Evolutionary conservation across 2,797 vertebrate species (phyloP).

Genomic region (Chromis chromis): DNA sequence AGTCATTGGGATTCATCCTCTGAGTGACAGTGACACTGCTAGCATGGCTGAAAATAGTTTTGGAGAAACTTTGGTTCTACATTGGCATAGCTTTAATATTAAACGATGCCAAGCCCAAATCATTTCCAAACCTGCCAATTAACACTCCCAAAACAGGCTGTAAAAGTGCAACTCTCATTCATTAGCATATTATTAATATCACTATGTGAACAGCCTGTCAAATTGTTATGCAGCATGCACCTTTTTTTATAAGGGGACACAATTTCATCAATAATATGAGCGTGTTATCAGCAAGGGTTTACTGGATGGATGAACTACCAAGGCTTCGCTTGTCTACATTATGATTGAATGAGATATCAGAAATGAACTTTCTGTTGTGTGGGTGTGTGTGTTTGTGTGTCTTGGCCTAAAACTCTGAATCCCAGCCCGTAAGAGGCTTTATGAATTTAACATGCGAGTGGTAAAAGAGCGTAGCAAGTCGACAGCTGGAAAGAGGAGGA

Average conservation of each 20-base stretch:
- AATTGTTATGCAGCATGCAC: slow-evolving; percentile 35
- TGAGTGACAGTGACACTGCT: background rate
- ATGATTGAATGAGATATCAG: slow-evolving; percentile 70
- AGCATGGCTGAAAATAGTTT: background rate
- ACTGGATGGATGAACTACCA: slow-evolving; percentile 61
- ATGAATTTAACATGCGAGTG: slow-evolving; percentile 74
- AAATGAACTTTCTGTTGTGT: slow-evolving; percentile 45
- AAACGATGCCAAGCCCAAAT: background rate
- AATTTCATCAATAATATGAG: slow-evolving; percentile 55
- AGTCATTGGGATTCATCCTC: background rate
- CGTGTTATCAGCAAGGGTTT: slow-evolving; percentile 50
- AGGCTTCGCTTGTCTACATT: slow-evolving; percentile 53
- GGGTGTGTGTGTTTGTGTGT: slow-evolving; percentile 8
- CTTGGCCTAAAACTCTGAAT: slow-evolving; percentile 55
- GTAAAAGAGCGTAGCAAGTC: slow-evolving; percentile 60
- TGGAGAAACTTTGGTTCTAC: background rate
- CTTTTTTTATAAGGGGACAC: slow-evolving; percentile 37
- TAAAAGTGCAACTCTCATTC: slow-evolving; percentile 12
- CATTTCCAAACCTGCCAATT: background rate
- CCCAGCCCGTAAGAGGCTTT: slow-evolving; percentile 49
- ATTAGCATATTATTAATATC: slow-evolving; percentile 67
- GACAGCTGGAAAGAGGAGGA: slow-evolving; percentile 75
- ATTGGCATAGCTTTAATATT: background rate
- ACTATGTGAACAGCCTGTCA: slow-evolving; percentile 54
- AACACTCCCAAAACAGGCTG: background rate